These are phyloP conservation scores for Mustela erminea DNA, from an alignment of 2,797 vertebrate genomes.

Conservation along the genomic window DNA sequence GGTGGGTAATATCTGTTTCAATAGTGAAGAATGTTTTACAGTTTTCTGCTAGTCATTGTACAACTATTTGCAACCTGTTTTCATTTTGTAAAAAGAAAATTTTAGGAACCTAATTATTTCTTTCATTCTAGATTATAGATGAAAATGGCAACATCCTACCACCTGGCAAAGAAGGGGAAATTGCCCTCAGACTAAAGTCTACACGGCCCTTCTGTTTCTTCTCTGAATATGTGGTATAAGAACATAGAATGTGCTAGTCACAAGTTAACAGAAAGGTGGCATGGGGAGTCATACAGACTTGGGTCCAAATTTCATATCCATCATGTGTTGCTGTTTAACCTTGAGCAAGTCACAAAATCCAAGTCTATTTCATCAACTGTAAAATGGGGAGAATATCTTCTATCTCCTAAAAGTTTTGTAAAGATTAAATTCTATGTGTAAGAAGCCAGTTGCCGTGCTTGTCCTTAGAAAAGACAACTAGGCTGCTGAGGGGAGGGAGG, in stretches of 20 bases:
- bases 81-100: slow-evolving; percentile 26
- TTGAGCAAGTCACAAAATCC: slow-evolving; percentile 35
- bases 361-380: neutral
- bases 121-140: slow-evolving; percentile 88
- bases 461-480: neutral
- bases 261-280: neutral
- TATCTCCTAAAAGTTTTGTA: neutral
- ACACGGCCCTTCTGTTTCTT: slow-evolving; percentile 89
- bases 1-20: slow-evolving; percentile 80
- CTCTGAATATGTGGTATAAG: slow-evolving; percentile 88
- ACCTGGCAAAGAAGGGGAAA: slow-evolving; percentile 89
- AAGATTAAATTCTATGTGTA: neutral
- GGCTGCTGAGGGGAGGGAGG: neutral
- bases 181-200: slow-evolving; percentile 87
- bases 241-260: neutral
- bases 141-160: slow-evolving; percentile 87
- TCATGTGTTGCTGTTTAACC: neutral
- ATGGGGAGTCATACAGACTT: neutral
- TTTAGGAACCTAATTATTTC: slow-evolving; percentile 52
- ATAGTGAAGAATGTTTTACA: neutral
- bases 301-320: neutral
- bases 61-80: neutral
- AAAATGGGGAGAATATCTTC: neutral
- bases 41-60: neutral
- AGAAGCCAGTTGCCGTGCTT: neutral